Base-by-base conservation (phyloP, 2,113 vertebrate species). In the Mesocricetus auratus region DNA sequence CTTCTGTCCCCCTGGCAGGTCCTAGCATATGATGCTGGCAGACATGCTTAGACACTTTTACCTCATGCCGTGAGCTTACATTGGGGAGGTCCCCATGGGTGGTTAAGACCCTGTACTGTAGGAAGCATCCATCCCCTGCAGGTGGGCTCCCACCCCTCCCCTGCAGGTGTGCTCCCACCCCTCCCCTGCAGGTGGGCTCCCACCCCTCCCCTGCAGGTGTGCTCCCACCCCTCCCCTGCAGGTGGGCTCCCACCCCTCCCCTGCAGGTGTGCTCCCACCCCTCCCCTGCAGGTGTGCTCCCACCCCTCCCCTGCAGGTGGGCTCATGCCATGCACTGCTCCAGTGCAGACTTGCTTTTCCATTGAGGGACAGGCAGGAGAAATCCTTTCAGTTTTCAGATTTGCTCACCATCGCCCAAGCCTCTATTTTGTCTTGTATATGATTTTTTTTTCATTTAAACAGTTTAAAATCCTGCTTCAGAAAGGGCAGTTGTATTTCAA, bases 401-500 rank as follows among this genome's bases (percentile, higher is more conserved):
- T 56, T 53, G 58, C 50, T 86, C 5, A 21, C 56, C 45, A 31
- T 26, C 42, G 11, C 39, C 7, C 15, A 39, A 0, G 4, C 7
- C n/a, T 26, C 17, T 60, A 77, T 60, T 87, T 88, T 88, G 73
- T 29, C 45, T 77, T 89, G 68, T 87, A 71, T 42, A 36, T 60
- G 42, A 89, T 75, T 82, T 69, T 69, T 9, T 75, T 93, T 92
- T 82, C 13, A 81, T 62, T 60, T 90, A 50, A 78, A 45, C 8
- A 82, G 62, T 60, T 50, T 89, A 92, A 33, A 86, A 74, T 82
- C 31, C 13, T 79, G 87, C 90, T 64, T 78, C 21, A 86, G 11
- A 60, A 89, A 95, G 45, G 31, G 56, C 83, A 87, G 71, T 58
- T 92, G 10, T 83, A 53, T 96, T 96, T 73, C 71, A 90, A 87